phyloP scores from a whole-genome alignment of 2,797 vertebrate genomes.

The Orestias chungarensis region DNA sequence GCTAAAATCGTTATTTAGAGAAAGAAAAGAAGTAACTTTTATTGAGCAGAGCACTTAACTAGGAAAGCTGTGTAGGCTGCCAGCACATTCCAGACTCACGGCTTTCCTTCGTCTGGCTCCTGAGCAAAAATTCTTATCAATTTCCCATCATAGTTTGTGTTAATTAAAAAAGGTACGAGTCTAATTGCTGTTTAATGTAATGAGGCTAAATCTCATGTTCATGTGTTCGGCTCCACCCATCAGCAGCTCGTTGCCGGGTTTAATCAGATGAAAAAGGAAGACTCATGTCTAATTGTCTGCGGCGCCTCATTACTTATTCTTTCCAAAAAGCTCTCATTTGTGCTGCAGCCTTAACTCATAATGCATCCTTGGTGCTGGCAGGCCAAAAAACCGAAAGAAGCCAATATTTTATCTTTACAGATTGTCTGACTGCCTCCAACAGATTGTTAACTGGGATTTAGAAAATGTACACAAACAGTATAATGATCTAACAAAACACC shows the following conservation, averaged over 20 bases:
- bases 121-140: slow-evolving; percentile 81
- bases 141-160: slow-evolving; percentile 81
- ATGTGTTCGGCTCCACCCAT: slow-evolving; percentile 76
- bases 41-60: slow-evolving; percentile 8
- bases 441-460: no score
- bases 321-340: slow-evolving; percentile 47
- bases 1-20: not conserved
- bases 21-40: not conserved
- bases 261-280: slow-evolving; percentile 78
- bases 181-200: slow-evolving; percentile 84
- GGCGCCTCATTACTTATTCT: slow-evolving; percentile 75
- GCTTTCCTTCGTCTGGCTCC: slow-evolving; percentile 60
- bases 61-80: slow-evolving; percentile 13
- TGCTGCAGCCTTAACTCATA: slow-evolving; percentile 35
- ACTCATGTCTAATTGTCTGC: slow-evolving; percentile 78
- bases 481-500: no score
- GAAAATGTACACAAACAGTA: no score
- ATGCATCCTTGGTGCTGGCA: slow-evolving; percentile 32
- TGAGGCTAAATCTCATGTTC: slow-evolving; percentile 82
- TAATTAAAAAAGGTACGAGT: slow-evolving; percentile 83
- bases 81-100: slow-evolving; percentile 33
- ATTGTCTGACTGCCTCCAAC: no score
- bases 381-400: no score
- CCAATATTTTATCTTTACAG: no score
- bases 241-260: slow-evolving; percentile 72